phyloP scores from a whole-genome alignment of 2,113 vertebrate genomes.

The Ptilorrhoa leucosticta region DNA sequence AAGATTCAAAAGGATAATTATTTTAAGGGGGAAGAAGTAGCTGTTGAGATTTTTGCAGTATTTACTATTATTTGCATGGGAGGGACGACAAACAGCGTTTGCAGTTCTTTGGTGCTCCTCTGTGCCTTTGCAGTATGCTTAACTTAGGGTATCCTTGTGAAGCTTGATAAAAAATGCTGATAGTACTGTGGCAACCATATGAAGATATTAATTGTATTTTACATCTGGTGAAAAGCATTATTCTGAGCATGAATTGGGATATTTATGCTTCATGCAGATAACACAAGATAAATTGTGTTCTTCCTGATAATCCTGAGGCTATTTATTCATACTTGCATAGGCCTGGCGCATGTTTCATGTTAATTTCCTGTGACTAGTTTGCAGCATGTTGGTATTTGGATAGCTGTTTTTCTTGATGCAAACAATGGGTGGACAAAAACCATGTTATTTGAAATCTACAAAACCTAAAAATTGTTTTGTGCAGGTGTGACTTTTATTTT shows the following conservation, averaged over 20 bases:
- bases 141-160: neutral
- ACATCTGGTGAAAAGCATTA: neutral
- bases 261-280: neutral
- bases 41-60: neutral
- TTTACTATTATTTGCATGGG: neutral
- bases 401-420: neutral
- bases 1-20: neutral
- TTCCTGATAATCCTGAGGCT: neutral
- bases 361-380: neutral
- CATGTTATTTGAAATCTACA: neutral
- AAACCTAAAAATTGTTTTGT: neutral
- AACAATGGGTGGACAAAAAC: neutral
- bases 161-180: neutral
- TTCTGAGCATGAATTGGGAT: neutral
- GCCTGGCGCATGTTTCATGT: neutral
- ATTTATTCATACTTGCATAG: neutral
- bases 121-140: neutral
- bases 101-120: neutral
- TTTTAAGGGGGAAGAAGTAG: neutral
- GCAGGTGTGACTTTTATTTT: neutral
- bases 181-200: neutral
- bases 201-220: neutral
- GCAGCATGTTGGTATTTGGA: neutral
- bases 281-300: neutral
- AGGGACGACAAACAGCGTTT: neutral